phyloP scores from a whole-genome alignment of 2,113 vertebrate genomes.

The Tragulus kanchil region DNA sequence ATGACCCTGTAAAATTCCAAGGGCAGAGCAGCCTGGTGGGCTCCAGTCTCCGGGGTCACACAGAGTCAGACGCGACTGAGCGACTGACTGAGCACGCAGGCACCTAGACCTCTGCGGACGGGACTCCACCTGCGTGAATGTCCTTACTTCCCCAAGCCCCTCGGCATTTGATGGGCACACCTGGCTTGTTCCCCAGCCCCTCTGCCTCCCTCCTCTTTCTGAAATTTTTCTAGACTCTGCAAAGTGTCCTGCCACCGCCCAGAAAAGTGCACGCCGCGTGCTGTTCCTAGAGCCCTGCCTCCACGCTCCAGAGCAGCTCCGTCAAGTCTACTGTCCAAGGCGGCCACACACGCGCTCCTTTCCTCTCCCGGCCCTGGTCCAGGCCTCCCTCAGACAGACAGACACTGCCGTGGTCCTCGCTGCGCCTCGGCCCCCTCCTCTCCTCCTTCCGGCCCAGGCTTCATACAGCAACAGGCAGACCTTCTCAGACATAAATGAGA shows the following conservation, averaged over 20 bases:
- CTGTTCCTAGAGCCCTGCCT: background rate
- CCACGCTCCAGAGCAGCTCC: too few relatives aligned
- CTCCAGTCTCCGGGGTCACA: fast-evolving
- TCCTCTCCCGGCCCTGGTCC: fast-evolving
- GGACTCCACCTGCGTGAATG: fast-evolving
- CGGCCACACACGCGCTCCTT: fast-evolving
- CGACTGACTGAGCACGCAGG: fast-evolving
- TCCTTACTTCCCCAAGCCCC: too few relatives aligned
- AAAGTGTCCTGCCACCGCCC: fast-evolving
- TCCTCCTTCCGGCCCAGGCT: background rate
- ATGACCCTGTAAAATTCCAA: background rate
- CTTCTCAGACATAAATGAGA: background rate
- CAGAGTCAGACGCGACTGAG: fast-evolving
- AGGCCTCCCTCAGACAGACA: too few relatives aligned
- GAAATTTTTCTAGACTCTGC: background rate
- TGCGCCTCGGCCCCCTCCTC: background rate
- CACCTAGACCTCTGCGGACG: fast-evolving
- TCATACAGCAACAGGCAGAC: fast-evolving
- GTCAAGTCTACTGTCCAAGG: background rate
- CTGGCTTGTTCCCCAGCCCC: fast-evolving
- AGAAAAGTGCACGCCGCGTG: fast-evolving
- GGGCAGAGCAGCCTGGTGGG: background rate
- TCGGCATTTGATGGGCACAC: background rate
- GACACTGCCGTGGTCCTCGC: fast-evolving
- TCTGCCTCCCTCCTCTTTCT: background rate